Conservation (phyloP, 2,797 vertebrate species). For the Esox masquinongy region DNA sequence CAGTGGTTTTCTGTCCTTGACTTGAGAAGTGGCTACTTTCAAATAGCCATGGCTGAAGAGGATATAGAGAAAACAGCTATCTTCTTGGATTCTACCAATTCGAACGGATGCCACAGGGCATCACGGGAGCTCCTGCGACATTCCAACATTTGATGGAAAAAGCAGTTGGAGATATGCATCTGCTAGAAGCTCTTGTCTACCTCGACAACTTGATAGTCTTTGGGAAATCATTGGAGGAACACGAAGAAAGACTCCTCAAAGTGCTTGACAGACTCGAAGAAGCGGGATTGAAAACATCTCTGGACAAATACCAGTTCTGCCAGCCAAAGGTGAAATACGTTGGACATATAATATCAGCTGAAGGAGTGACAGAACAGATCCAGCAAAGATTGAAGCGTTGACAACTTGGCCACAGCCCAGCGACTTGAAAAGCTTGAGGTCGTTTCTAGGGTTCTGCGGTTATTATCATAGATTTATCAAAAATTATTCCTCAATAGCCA, state of each 20-base stretch:
- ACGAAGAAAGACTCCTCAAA: neutral
- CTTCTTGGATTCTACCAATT: too few species aligned
- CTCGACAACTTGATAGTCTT: neutral
- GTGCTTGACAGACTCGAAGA: neutral
- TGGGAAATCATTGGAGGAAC: neutral
- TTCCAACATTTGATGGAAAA: neutral
- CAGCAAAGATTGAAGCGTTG: neutral
- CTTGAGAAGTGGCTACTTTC: neutral
- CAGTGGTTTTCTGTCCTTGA: neutral
- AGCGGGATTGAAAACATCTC: neutral
- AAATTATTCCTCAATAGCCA: neutral
- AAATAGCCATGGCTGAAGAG: neutral
- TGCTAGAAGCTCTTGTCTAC: neutral
- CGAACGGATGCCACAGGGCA: conserved; percentile 1
- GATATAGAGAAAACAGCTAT: neutral
- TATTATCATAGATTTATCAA: neutral
- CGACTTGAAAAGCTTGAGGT: neutral
- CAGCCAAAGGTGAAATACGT: neutral
- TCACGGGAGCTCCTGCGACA: neutral
- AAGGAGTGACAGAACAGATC: neutral
- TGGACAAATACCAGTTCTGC: conserved; percentile 6
- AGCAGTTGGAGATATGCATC: neutral
- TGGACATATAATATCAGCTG: neutral
- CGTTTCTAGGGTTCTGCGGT: conserved; percentile 14
- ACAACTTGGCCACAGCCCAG: neutral